Evolutionary conservation across 35 echinoderm and acorn worm genomes (phyloP).

Genomic region (Ophiothrix spiculata): DNA sequence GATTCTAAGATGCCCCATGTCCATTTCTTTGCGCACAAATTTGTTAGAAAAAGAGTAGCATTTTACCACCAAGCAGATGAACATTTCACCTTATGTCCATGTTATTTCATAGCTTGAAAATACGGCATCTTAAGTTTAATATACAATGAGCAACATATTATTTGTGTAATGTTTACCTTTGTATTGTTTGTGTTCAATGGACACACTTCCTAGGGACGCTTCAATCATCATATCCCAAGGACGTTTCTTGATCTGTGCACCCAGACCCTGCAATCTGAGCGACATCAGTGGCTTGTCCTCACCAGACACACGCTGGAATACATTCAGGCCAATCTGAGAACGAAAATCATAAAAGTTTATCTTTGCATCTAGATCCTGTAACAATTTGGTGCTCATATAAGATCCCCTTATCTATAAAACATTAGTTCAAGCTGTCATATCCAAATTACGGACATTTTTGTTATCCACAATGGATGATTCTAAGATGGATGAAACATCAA

Average conservation of each 20-base stretch:
- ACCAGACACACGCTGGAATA: conserved; percentile 47
- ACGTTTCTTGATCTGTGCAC: conserved; percentile 53
- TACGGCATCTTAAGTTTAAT: too few relatives aligned
- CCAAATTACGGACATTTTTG: too few relatives aligned
- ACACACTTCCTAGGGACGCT: conserved; percentile 73
- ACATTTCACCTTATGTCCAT: not conserved
- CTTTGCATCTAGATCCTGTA: conserved; percentile 51
- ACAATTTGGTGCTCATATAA: too few relatives aligned
- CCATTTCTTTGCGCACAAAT: too few relatives aligned
- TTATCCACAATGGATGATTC: too few relatives aligned
- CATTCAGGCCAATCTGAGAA: conserved; percentile 68
- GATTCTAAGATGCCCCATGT: too few relatives aligned
- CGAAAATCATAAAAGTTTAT: conserved; percentile 40
- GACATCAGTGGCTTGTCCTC: conserved; percentile 56
- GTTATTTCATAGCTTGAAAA: conserved; percentile 16
- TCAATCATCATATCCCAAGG: conserved; percentile 63
- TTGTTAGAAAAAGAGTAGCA: too few relatives aligned
- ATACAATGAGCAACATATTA: too few relatives aligned
- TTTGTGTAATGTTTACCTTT: conserved; percentile 83
- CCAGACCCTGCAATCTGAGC: conserved; percentile 54
- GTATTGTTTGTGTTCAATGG: conserved; percentile 78
- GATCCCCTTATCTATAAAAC: too few relatives aligned
- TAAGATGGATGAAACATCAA: too few relatives aligned
- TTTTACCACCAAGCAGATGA: not conserved
- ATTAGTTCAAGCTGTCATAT: too few relatives aligned